Base-by-base conservation (phyloP, 2,113 vertebrate genomes). In the Barbus barbus region DNA sequence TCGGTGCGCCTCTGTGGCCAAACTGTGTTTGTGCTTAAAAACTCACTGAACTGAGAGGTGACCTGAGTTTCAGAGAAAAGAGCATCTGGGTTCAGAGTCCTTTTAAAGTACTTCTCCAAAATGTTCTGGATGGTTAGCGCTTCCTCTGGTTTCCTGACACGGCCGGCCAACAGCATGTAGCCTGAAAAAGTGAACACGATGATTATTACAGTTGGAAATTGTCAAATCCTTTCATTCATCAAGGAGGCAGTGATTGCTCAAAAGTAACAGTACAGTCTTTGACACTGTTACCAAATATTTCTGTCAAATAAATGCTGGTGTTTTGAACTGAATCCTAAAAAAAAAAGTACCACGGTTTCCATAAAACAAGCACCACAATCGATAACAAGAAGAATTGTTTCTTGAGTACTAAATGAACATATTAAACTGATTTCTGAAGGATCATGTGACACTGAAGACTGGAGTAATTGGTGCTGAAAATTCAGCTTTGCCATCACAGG, bases 61-160 rank as follows among this genome's bases (percentile, higher is more conserved):
- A 99, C 88, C 16, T 90, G 97, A 88, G 95, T 94, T 82, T 91
- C 92, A 73, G 96, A 97, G 87, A 98, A 99, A 75, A 99, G 94
- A 69, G 51, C 89, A 1, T 96, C 93, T 0, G 96, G 96, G 88
- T 95, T 77, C 22, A 99, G 84, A 2, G 93, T 96, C 82, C 96
- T 97, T 90, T 97, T 99, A 86, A 99, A 98, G 90, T 99, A 95
- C 86, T 97, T 99, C 92, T 97, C 95, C 90, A 99, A 91, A 78
- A 97, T 96, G 81, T 90, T 91, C 85, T 94, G 93, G 90, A 99
- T 98, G 85, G 94, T 93, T 85, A 92, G 89, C 61, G 92, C 96
- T 65, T 99, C 98, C 83, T 99, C 97, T 1, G 95, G 94, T 75
- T 97, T 99, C 88, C 97, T 95, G 48, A 99, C 98, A 56, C 98